A percentile compares a stretch with the other conserved stretches of the same genome.
Evolutionary conservation across 2,113 vertebrate species (phyloP).

Genomic region (Holacanthus passer): DNA sequence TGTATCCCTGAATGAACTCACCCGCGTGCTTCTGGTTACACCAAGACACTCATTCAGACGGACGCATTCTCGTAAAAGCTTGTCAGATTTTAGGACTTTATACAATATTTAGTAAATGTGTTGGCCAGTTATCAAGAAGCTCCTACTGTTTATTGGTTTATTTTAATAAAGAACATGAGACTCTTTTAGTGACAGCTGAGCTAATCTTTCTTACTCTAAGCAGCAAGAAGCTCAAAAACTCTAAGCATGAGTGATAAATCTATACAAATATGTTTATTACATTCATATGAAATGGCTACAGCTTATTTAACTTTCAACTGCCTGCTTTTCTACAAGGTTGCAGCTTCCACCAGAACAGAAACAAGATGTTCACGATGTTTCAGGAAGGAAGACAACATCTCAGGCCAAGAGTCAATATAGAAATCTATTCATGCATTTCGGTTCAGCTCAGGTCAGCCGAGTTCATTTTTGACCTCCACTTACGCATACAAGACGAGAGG

Average conservation of each 20-base stretch:
- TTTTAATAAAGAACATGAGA: background rate
- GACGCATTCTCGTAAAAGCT: slow-evolving; percentile 47
- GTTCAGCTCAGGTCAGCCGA: slow-evolving; percentile 51
- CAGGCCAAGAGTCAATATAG: slow-evolving; percentile 47
- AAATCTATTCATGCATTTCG: slow-evolving; percentile 63
- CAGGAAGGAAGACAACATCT: slow-evolving; percentile 59
- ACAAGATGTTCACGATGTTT: slow-evolving; percentile 55
- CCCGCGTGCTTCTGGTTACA: slow-evolving; percentile 80
- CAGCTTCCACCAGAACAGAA: slow-evolving; percentile 44
- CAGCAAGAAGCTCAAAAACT: background rate
- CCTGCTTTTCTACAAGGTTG: background rate
- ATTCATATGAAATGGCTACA: background rate
- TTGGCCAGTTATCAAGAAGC: background rate
- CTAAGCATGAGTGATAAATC: background rate
- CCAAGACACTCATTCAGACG: slow-evolving; percentile 70
- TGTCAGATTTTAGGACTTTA: slow-evolving; percentile 38
- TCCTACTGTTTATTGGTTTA: background rate
- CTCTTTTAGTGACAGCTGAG: background rate
- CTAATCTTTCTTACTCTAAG: background rate
- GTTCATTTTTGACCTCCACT: slow-evolving; percentile 50
- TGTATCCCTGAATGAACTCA: slow-evolving; percentile 85
- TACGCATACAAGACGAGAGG: slow-evolving; percentile 10
- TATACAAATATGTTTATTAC: background rate
- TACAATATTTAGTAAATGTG: slow-evolving; percentile 32
- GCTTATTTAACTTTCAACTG: background rate